phyloP scores from a whole-genome alignment of 1,140 invertebrate species.

The Araneus ventricosus region DNA sequence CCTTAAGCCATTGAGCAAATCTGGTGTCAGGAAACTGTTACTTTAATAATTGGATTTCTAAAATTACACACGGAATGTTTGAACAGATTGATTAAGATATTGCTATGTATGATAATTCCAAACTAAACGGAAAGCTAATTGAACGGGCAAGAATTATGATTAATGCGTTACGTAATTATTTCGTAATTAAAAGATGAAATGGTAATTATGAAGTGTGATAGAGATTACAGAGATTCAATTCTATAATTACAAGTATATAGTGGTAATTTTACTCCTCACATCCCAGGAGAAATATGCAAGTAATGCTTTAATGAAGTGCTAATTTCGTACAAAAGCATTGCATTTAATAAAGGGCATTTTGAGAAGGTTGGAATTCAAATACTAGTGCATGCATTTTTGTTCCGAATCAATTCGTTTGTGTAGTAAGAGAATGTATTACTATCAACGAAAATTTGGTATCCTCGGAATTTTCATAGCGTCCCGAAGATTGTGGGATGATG shows the following conservation, averaged over 20 bases:
- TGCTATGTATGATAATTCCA: neutral
- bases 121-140: neutral
- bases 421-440: no score
- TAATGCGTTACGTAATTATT: slow-evolving; percentile 4
- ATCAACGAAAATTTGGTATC: no score
- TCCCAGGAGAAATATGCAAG: neutral
- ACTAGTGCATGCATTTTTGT: no score
- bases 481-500: no score
- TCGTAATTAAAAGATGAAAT: neutral
- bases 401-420: no score
- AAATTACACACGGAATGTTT: neutral
- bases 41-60: neutral
- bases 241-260: neutral
- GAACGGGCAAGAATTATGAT: neutral
- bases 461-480: no score
- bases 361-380: neutral
- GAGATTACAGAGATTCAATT: neutral
- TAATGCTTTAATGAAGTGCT: neutral
- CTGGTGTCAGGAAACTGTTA: neutral
- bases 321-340: neutral
- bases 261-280: neutral
- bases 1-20: neutral
- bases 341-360: neutral
- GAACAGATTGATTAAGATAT: neutral
- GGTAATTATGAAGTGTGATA: neutral